Evolutionary conservation across 2,113 vertebrate species (phyloP).

Genomic region (Laticauda colubrina): DNA sequence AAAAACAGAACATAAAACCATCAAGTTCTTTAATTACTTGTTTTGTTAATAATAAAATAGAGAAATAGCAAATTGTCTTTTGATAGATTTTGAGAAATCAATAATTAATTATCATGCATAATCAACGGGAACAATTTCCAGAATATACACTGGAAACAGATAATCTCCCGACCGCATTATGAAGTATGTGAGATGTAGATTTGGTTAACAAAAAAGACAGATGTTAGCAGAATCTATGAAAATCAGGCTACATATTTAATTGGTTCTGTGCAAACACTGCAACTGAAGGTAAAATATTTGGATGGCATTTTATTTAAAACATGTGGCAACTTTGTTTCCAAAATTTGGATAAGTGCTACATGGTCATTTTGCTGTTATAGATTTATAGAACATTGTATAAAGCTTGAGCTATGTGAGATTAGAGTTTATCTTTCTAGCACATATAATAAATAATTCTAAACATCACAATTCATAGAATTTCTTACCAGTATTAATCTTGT

Average conservation of each 20-base stretch:
- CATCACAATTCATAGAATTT: background rate
- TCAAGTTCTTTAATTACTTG: background rate
- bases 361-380: background rate
- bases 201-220: background rate
- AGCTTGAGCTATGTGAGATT: background rate
- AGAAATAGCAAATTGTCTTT: background rate
- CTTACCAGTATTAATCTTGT: background rate
- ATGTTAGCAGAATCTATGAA: background rate
- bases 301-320: background rate
- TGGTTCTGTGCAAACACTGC: background rate
- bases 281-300: background rate
- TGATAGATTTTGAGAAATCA: background rate
- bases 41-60: background rate
- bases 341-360: background rate
- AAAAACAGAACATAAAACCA: background rate
- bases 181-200: background rate
- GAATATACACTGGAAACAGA: background rate
- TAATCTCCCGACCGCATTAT: background rate
- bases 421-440: constrained; percentile 20
- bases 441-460: constrained; percentile 12
- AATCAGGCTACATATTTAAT: background rate
- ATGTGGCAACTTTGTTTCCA: background rate
- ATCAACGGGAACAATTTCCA: background rate
- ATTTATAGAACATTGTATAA: background rate
- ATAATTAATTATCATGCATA: background rate